Evolutionary conservation across 2,797 vertebrate species (phyloP).

Genomic region (Sorex maritimensis): DNA sequence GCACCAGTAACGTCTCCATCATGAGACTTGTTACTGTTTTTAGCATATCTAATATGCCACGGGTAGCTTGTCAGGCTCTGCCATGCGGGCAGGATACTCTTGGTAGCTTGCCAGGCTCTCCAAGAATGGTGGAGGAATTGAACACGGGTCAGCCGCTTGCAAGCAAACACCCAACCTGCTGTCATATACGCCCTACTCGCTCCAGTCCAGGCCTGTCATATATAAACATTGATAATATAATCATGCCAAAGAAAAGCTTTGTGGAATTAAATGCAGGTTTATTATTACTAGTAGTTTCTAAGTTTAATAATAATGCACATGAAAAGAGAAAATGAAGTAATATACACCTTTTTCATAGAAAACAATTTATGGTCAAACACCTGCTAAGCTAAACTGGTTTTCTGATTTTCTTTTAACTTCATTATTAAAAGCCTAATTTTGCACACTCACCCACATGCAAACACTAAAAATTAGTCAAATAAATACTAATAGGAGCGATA

Average conservation of each 20-base stretch:
- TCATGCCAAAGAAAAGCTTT: slow-evolving; percentile 44
- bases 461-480: not conserved
- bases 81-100: no score
- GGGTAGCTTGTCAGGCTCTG: no score
- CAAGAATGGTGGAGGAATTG: no score
- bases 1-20: no score
- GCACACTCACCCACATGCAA: not conserved
- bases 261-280: not conserved
- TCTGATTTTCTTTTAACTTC: not conserved
- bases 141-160: no score
- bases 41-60: no score
- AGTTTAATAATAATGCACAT: not conserved
- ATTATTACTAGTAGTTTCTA: not conserved
- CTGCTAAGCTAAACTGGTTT: not conserved
- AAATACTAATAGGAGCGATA: not conserved
- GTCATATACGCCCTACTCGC: no score
- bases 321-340: not conserved
- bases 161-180: no score
- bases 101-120: no score
- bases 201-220: not conserved
- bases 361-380: not conserved
- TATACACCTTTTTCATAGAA: not conserved
- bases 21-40: no score
- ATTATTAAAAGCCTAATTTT: slow-evolving; percentile 43
- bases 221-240: not conserved